Conservation (phyloP, 2,888 invertebrate genomes). For the Ptilodon capucinus region DNA sequence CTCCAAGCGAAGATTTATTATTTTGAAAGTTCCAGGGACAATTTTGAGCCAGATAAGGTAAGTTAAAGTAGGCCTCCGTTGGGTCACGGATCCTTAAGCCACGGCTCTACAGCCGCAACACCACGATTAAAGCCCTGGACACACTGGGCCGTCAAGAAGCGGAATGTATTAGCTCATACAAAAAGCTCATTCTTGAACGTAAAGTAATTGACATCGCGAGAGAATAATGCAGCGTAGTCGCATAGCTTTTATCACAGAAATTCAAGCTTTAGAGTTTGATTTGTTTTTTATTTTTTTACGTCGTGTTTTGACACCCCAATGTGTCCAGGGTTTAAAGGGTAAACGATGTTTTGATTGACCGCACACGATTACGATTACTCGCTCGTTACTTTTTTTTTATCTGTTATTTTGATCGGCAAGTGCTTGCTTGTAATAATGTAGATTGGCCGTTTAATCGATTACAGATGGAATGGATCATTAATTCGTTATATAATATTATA, state of each 20-base stretch:
- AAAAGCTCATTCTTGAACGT: no score
- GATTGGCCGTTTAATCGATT: constrained; percentile 18
- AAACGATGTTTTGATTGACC: constrained; percentile 42
- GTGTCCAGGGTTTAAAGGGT: constrained; percentile 35
- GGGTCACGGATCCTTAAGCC: constrained; percentile 29
- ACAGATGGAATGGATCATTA: constrained; percentile 9
- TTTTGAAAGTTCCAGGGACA: constrained; percentile 54
- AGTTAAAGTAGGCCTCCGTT: constrained; percentile 39
- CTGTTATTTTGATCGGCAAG: neutral
- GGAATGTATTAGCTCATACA: no score
- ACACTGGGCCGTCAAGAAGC: no score
- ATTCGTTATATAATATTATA: constrained; percentile 18
- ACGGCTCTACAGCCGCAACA: constrained; percentile 5
- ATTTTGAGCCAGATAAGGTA: constrained; percentile 54
- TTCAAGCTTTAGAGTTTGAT: no score
- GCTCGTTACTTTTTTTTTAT: constrained; percentile 20
- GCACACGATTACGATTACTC: constrained; percentile 39
- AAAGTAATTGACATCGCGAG: no score
- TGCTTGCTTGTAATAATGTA: constrained; percentile 12
- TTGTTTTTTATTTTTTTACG: no score
- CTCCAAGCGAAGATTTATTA: constrained; percentile 49
- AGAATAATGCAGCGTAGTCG: no score
- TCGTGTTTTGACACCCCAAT: no score
- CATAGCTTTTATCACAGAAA: no score
- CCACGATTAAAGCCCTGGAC: no score